These are phyloP conservation scores for Neogale vison DNA, from an alignment of 2,113 vertebrate genomes.

Conservation along the genomic window DNA sequence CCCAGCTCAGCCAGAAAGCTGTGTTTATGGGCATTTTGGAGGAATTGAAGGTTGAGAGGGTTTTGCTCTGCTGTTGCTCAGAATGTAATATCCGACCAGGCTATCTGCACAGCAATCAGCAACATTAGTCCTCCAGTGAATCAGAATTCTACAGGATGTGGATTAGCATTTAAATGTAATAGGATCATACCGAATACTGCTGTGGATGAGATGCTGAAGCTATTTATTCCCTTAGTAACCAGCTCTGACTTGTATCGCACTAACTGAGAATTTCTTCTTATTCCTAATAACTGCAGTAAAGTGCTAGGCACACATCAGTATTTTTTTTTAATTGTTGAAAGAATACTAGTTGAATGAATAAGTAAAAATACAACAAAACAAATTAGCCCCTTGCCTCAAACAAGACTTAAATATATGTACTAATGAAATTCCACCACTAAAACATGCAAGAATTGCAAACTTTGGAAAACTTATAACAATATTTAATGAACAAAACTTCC, in stretches of 20 bases:
- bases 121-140: conserved; percentile 21
- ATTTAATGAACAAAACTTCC: neutral
- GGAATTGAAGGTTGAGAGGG: conserved; percentile 49
- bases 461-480: conserved; percentile 7
- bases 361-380: neutral
- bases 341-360: neutral
- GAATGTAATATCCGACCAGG: conserved; percentile 38
- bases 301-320: neutral
- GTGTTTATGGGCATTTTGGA: conserved; percentile 32
- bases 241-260: neutral
- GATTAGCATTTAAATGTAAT: conserved; percentile 67
- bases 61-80: conserved; percentile 44
- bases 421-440: neutral
- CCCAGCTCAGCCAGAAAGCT: neutral
- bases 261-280: conserved; percentile 20
- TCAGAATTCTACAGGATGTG: conserved; percentile 49
- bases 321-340: neutral
- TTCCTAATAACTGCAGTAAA: neutral
- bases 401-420: neutral
- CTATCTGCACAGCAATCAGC: conserved; percentile 51
- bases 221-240: conserved; percentile 45
- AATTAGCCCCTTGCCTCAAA: neutral
- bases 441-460: neutral
- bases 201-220: neutral
- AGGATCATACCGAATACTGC: neutral